Evolutionary conservation across 2,888 invertebrate species (phyloP).

Genomic region (Venusia cambrica): DNA sequence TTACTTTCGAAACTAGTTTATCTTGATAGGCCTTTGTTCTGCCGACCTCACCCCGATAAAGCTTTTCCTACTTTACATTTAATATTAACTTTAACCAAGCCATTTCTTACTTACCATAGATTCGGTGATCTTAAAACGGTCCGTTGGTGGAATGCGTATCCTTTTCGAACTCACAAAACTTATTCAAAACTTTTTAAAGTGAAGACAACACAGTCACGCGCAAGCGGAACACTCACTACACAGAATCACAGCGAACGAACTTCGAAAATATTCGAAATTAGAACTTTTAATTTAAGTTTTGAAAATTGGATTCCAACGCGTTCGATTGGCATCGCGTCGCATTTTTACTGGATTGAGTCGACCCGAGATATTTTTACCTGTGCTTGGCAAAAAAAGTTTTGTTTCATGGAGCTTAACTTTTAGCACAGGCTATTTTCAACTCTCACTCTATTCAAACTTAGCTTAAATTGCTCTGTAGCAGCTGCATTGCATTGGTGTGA

Average conservation of each 20-base stretch:
- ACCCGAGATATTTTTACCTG: slow-evolving; percentile 75
- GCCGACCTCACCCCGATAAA: slow-evolving; percentile 33
- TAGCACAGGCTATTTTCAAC: slow-evolving; percentile 25
- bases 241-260: slow-evolving; percentile 7
- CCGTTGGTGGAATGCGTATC: slow-evolving; percentile 39
- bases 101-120: slow-evolving; percentile 66
- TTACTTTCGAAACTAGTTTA: slow-evolving; percentile 63
- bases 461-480: slow-evolving; percentile 22
- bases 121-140: slow-evolving; percentile 48
- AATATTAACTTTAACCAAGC: too few relatives aligned
- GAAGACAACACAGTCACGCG: slow-evolving; percentile 38
- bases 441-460: slow-evolving; percentile 7
- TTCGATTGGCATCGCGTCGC: slow-evolving; percentile 49
- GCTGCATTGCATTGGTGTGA: slow-evolving; percentile 55
- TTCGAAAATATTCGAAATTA: too few relatives aligned
- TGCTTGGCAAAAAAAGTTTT: slow-evolving; percentile 64
- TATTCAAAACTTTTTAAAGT: slow-evolving; percentile 48
- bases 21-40: slow-evolving; percentile 52
- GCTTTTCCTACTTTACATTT: too few relatives aligned
- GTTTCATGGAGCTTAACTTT: slow-evolving; percentile 41
- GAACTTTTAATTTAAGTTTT: slow-evolving; percentile 26
- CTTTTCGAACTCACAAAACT: slow-evolving; percentile 51
- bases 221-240: slow-evolving; percentile 37
- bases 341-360: slow-evolving; percentile 56
- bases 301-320: slow-evolving; percentile 38